phyloP scores from a whole-genome alignment of 1,140 invertebrate genomes.

The Eciton burchellii region DNA sequence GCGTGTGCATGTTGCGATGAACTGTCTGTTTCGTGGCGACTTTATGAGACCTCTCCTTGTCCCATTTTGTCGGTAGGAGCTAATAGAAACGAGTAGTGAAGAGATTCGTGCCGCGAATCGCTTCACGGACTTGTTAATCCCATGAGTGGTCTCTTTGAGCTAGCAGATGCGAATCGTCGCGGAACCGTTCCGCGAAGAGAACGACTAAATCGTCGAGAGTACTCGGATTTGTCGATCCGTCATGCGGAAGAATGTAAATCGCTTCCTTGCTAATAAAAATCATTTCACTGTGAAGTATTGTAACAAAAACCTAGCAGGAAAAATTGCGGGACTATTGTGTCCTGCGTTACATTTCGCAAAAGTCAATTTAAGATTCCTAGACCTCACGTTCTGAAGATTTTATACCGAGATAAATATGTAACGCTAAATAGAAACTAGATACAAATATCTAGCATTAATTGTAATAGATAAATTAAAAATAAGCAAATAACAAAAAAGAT shows the following conservation, averaged over 20 bases:
- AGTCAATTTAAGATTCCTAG: neutral
- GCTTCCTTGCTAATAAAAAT: neutral
- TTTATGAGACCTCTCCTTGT: constrained; percentile 34
- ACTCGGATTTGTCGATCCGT: constrained; percentile 10
- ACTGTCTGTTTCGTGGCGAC: neutral
- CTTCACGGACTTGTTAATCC: constrained; percentile 60
- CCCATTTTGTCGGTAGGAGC: constrained; percentile 2
- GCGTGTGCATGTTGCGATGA: neutral
- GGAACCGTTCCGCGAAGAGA: constrained; percentile 11
- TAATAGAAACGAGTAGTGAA: constrained; percentile 24
- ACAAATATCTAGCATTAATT: too few species aligned
- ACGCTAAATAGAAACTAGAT: too few species aligned
- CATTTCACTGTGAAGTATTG: neutral
- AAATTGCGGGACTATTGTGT: neutral
- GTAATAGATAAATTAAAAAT: too few species aligned
- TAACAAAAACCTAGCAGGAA: neutral
- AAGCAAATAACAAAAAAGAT: too few species aligned
- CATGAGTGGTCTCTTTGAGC: constrained; percentile 62
- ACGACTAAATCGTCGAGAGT: neutral
- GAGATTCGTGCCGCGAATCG: constrained; percentile 23
- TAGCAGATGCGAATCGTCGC: constrained; percentile 58
- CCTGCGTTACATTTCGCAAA: neutral
- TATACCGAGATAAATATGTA: too few species aligned
- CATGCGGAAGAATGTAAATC: constrained; percentile 17
- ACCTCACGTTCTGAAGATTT: too few species aligned